A percentile compares a stretch with the other conserved stretches of the same genome.
These are phyloP conservation scores for Mythimna pallens DNA, from an alignment of 2,888 invertebrate genomes.

Conservation along the genomic window DNA sequence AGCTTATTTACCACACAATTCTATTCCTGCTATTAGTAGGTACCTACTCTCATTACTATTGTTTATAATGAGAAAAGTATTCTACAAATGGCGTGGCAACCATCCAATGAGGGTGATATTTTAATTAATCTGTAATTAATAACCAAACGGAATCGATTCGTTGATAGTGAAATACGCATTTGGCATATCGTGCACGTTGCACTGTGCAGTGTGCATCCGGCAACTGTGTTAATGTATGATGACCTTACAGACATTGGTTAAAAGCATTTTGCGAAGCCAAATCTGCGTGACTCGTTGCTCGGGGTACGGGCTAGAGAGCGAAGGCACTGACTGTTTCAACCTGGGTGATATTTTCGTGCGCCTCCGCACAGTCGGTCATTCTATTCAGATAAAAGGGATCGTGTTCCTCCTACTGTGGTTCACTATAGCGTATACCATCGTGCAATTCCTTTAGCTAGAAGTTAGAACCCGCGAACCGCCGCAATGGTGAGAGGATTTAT, in stretches of 20 bases:
- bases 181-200: conserved; percentile 68
- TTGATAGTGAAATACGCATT: conserved; percentile 70
- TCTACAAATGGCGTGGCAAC: conserved; percentile 73
- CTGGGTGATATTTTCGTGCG: conserved; percentile 85
- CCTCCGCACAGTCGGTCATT: conserved; percentile 84
- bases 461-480: conserved; percentile 51
- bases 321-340: conserved; percentile 75
- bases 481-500: conserved; percentile 78
- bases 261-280: conserved; percentile 79
- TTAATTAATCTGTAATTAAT: conserved; percentile 79
- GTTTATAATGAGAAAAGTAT: conserved; percentile 63
- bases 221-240: conserved; percentile 73
- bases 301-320: conserved; percentile 44
- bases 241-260: conserved; percentile 84
- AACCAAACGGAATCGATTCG: conserved; percentile 69
- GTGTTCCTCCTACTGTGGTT: conserved; percentile 85
- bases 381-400: conserved; percentile 86
- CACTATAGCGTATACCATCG: conserved; percentile 80
- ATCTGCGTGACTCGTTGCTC: conserved; percentile 66
- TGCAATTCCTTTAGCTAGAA: conserved; percentile 74
- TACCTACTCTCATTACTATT: conserved; percentile 58
- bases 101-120: conserved; percentile 74
- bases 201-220: conserved; percentile 70
- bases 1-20: conserved; percentile 46
- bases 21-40: conserved; percentile 32